Evolutionary conservation across 2,888 invertebrate genomes (phyloP), one percentile per base, ranked within the genome.

Genomic region (Drosophila eohydei): DNA sequence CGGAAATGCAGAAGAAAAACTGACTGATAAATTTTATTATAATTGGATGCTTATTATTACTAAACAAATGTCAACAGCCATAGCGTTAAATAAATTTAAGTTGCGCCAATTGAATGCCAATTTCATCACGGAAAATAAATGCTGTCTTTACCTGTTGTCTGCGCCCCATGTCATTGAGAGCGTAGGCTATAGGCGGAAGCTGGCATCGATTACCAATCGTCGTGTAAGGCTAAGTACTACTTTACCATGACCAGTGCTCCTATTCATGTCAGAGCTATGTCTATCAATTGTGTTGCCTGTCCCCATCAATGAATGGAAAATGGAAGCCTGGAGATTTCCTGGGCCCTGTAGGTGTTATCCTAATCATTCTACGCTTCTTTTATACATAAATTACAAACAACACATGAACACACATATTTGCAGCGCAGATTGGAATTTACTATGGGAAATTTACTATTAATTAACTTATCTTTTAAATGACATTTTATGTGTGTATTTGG

Each of bases 21-120:
- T 6, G 9, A 26, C 12, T 38, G 30, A 56, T 34, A 43, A 40
- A 56, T 46, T n/a, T 30, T 30, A 8, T 46, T 14, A 46, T 68
- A 44, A 70, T 70, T 70, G 34, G 38, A 32, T 51, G 43, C 28
- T 51, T 43, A 50, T 59, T 50, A 55, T 43, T 21, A 38, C 28
- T 32, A 2, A 40, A 14, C 2, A 30, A 46, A 44, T 43, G n/a
- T 11, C 12, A 28, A 12, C 14, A 38, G 3, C 26, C 43, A 30
- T 12, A 57, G 5, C 56, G 32, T 43, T 62, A 8, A 9, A 5
- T 52, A 8, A 9, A 2, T 63, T 44, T 34, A 63, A 52, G 26
- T 28, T 40, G 38, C 28, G 28, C 14, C 26, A 55, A 55, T 12
- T 30, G 30, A 55, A 40, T 14, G n/a, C 7, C 8, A 8, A 16